These are phyloP conservation scores for Petrophora chlorosata DNA, from an alignment of 2,888 invertebrate genomes.

Conservation along the genomic window DNA sequence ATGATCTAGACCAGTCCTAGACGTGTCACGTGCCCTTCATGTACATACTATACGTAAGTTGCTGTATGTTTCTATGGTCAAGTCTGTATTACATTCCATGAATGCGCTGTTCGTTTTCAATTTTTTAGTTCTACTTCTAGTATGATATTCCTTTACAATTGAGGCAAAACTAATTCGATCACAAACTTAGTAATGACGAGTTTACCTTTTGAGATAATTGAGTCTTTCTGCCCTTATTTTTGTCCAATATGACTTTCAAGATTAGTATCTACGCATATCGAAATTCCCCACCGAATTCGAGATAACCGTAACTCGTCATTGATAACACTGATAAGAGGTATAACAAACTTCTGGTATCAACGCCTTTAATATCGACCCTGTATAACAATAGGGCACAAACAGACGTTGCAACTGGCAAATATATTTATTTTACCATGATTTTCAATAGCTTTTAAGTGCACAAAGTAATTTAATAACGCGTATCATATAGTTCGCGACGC, in stretches of 20 bases:
- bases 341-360: slow-evolving; percentile 17
- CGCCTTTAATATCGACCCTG: slow-evolving; percentile 1
- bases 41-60: neutral
- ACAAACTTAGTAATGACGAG: too few species aligned
- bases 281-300: too few species aligned
- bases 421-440: slow-evolving; percentile 33
- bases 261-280: too few species aligned
- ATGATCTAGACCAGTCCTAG: slow-evolving; percentile 11
- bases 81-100: too few species aligned
- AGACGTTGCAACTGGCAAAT: slow-evolving; percentile 25
- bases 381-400: slow-evolving; percentile 30
- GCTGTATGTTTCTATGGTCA: neutral
- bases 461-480: slow-evolving; percentile 30
- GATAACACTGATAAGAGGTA: slow-evolving; percentile 26
- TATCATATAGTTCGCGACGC: slow-evolving; percentile 37
- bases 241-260: too few species aligned
- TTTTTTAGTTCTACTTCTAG: too few species aligned
- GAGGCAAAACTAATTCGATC: too few species aligned
- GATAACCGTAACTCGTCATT: slow-evolving; percentile 29
- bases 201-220: too few species aligned
- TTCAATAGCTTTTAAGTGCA: slow-evolving; percentile 30
- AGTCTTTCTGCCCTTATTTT: too few species aligned
- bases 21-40: slow-evolving; percentile 3
- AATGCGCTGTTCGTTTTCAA: too few species aligned
- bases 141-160: too few species aligned